These are phyloP conservation scores for Perodicticus potto DNA, from an alignment of 2,797 vertebrate genomes.

Conservation along the genomic window DNA sequence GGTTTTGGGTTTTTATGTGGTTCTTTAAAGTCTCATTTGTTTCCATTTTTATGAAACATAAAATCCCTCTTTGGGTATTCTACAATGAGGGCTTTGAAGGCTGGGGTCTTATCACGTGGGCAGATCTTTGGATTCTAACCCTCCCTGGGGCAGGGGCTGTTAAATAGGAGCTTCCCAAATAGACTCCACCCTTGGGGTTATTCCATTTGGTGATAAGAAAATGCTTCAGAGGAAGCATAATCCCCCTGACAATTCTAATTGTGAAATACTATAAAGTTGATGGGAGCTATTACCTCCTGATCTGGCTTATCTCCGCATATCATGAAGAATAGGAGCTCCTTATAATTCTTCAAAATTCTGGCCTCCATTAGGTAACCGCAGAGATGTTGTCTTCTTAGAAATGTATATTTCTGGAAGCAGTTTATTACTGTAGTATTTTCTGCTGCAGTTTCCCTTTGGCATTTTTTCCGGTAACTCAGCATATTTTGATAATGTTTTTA, in stretches of 20 bases:
- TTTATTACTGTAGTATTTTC: conserved; percentile 24
- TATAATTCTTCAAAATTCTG: conserved; percentile 58
- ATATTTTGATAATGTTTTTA: neutral
- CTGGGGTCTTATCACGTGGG: neutral
- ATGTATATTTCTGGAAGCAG: neutral
- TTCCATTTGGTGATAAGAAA: neutral
- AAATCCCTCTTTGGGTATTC: neutral
- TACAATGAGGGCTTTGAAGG: neutral
- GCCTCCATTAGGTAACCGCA: neutral
- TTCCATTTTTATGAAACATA: neutral
- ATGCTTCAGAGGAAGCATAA: neutral
- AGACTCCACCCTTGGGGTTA: neutral
- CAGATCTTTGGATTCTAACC: neutral
- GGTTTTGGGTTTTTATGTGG: neutral
- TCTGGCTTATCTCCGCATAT: neutral
- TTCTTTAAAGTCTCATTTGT: neutral
- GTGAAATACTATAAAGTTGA: neutral
- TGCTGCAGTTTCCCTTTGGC: conserved; percentile 5
- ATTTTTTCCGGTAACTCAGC: neutral
- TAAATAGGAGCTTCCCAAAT: neutral
- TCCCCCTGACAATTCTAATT: neutral
- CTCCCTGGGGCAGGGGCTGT: neutral
- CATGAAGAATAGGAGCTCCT: neutral
- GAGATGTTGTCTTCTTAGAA: conserved; percentile 7
- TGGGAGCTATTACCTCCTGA: neutral